Evolutionary conservation across 2,113 vertebrate species (phyloP).

Genomic region (Potamarius usumacintae): DNA sequence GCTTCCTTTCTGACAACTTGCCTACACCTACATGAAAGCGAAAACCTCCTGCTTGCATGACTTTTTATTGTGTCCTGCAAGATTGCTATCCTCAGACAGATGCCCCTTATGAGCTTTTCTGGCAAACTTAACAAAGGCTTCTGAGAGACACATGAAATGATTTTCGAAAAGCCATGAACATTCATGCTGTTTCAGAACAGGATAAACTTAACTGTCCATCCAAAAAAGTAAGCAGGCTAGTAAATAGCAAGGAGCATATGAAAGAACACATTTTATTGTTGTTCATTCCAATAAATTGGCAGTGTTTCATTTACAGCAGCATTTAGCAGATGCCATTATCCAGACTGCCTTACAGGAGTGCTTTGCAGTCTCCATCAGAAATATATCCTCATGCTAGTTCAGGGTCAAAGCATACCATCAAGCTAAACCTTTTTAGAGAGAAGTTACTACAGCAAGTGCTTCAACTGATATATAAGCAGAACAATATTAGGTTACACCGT

Average conservation of each 20-base stretch:
- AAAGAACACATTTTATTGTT: constrained; percentile 9
- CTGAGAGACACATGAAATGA: neutral
- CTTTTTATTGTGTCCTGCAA: neutral
- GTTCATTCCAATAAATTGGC: neutral
- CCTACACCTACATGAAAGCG: neutral
- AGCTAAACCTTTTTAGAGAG: neutral
- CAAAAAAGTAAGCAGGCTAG: neutral
- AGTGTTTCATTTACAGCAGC: constrained; percentile 10
- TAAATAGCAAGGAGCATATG: neutral
- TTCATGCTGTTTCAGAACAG: neutral
- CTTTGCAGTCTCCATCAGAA: neutral
- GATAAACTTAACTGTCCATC: neutral
- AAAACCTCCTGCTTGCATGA: neutral
- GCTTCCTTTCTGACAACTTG: neutral
- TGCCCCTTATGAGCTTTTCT: neutral
- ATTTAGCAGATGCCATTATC: neutral
- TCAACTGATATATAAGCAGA: neutral
- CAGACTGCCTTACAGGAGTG: neutral
- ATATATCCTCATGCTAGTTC: neutral
- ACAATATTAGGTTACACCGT: neutral
- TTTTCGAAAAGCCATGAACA: neutral
- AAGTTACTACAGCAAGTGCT: neutral
- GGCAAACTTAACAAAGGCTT: neutral
- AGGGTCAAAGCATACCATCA: neutral
- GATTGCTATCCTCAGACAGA: neutral